These are phyloP conservation scores for Rhopalosiphum maidis DNA, from an alignment of 1,140 invertebrate genomes.

Conservation along the genomic window DNA sequence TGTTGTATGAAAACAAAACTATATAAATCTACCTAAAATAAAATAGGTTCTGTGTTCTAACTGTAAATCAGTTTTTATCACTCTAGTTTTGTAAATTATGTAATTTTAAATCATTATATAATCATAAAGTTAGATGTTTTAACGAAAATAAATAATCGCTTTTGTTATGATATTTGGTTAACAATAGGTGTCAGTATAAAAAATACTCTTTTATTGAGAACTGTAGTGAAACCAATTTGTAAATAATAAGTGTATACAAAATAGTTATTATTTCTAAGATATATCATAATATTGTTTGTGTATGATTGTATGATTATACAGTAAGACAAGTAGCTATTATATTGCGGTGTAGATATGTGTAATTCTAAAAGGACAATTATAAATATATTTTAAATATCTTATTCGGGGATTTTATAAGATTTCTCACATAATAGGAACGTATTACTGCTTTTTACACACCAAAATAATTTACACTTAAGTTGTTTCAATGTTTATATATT, in stretches of 20 bases:
- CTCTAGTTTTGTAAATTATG: no score
- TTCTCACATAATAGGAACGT: not conserved
- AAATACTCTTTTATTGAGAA: no score
- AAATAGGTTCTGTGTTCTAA: not conserved
- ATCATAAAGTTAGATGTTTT: no score
- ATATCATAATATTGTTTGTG: no score
- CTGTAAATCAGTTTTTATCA: not conserved
- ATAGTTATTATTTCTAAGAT: no score
- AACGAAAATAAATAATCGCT: not conserved
- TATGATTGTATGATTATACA: no score
- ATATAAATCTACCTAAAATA: not conserved
- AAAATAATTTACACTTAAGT: not conserved
- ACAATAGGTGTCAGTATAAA: not conserved
- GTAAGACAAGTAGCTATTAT: not conserved
- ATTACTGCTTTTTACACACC: not conserved
- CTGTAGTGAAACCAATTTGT: no score
- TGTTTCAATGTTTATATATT: not conserved
- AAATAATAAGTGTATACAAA: no score
- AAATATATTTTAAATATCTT: not conserved
- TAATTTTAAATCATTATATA: no score
- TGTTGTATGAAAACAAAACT: not conserved
- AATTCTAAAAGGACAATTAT: not conserved
- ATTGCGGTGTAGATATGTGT: not conserved
- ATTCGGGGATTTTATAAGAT: not conserved
- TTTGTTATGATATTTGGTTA: not conserved